Evolutionary conservation across 2,797 vertebrate species (phyloP).

Genomic region (Anolis apletophallus): DNA sequence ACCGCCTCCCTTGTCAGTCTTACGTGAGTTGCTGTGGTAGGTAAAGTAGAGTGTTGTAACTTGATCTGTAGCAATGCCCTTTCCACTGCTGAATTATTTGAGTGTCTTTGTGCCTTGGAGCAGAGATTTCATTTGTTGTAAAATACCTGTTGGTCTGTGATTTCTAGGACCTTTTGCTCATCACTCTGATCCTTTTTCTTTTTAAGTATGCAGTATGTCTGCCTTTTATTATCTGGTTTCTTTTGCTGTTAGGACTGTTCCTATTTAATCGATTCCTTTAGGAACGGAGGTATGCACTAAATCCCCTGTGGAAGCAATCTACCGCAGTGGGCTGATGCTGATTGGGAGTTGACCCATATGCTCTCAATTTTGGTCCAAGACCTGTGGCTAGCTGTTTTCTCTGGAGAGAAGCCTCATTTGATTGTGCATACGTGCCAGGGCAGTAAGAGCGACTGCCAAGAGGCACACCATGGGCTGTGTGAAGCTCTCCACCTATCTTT

Average conservation of each 20-base stretch:
- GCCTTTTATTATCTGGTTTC: not conserved
- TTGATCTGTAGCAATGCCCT: not conserved
- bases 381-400: not conserved
- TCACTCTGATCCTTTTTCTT: not conserved
- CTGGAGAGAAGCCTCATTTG: not conserved
- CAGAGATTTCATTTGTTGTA: not conserved
- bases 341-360: not conserved
- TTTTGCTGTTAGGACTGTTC: not conserved
- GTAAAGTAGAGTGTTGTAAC: not conserved
- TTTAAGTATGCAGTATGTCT: not conserved
- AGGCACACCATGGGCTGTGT: not conserved
- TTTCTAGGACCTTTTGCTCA: not conserved
- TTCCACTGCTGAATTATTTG: not conserved
- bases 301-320: not conserved
- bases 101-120: not conserved
- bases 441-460: not conserved
- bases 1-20: not conserved
- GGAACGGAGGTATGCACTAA: not conserved
- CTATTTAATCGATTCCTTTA: not conserved
- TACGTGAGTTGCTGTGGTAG: not conserved
- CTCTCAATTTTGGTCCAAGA: not conserved
- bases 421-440: not conserved
- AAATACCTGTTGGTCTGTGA: not conserved
- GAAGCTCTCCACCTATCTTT: conserved; percentile 20
- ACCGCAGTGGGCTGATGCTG: not conserved